These are phyloP conservation scores for Conopomorpha cramerella DNA, from an alignment of 1,140 invertebrate genomes.

Conservation along the genomic window DNA sequence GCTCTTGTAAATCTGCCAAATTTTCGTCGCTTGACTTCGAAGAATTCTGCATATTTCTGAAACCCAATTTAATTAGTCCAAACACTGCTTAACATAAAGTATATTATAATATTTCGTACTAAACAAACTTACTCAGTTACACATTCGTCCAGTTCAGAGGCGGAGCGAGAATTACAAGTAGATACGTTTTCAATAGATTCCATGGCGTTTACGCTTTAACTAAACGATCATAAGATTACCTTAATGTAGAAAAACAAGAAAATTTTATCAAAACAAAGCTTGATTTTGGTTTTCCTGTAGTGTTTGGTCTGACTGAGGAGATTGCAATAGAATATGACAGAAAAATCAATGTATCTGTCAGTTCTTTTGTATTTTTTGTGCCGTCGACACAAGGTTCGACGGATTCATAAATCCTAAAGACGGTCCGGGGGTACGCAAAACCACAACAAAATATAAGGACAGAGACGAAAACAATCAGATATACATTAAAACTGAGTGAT, in stretches of 20 bases:
- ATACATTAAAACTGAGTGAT: too few relatives aligned
- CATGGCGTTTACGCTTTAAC: too few relatives aligned
- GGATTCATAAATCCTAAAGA: too few relatives aligned
- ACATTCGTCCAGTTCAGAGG: slow-evolving; percentile 9
- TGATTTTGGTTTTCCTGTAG: too few relatives aligned
- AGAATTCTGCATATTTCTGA: slow-evolving; percentile 1
- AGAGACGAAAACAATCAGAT: too few relatives aligned
- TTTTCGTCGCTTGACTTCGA: slow-evolving; percentile 12
- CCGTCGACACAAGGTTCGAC: too few relatives aligned
- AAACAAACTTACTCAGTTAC: slow-evolving; percentile 9
- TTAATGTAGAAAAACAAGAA: background rate
- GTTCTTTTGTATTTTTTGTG: too few relatives aligned
- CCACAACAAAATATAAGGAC: too few relatives aligned
- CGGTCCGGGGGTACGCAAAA: too few relatives aligned
- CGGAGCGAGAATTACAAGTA: slow-evolving; percentile 8
- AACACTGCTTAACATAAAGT: slow-evolving; percentile 5
- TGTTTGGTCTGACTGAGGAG: too few relatives aligned
- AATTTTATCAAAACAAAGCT: background rate
- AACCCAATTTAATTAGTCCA: slow-evolving; percentile 6
- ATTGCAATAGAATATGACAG: too few relatives aligned
- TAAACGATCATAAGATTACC: background rate
- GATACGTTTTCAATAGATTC: slow-evolving; percentile 20
- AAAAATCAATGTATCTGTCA: too few relatives aligned
- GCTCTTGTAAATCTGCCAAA: slow-evolving; percentile 21
- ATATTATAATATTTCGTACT: slow-evolving; percentile 1